Evolutionary conservation across 1,140 invertebrate genomes (phyloP), one percentile per base, ranked within the genome.

Genomic region (Helicoverpa zea): DNA sequence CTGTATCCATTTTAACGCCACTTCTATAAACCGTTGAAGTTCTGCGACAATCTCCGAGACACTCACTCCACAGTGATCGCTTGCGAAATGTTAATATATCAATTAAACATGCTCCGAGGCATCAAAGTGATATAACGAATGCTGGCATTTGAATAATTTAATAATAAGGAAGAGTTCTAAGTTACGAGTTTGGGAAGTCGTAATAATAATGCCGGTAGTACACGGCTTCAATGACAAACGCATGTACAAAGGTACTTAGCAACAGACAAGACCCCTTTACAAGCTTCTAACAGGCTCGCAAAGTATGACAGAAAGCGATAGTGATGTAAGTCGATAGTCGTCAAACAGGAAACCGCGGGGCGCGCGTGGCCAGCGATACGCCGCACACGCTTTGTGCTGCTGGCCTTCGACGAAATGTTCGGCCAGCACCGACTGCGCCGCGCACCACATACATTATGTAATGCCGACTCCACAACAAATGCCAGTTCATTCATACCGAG

Each of bases 271-370:
- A 91, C 91, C 93, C 92, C 92, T 91, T 91, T 91, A 89, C 88
- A 88, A 91, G 86, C 86, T 88, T 94, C 92, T 94, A 94, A 94
- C 91, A 91, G 88, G 81, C 87, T 90, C 83, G 88, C 89, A 88
- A 88, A 87, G 90, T 87, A 90, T 92, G 88, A 91, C 93, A 93
- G 93, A 93, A 94, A 94, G 90, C 91, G 92, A 94, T 92, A 94
- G 93, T 94, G 92, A 93, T 94, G 93, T 94, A 92, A 94, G 91
- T 89, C 89, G 92, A 93, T 94, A 94, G 93, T 93, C 90, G 93
- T 94, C 91, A 93, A 94, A 93, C 93, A 94, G 92, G 93, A 94
- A 94, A 91, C 90, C 83, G 92, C 90, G 90, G 87, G 90, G 90
- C 91, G 91, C 91, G 92, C 88, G 92, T 91, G 91, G 91, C 88